These are phyloP conservation scores for Silurus meridionalis DNA, from an alignment of 2,113 vertebrate genomes.

Conservation along the genomic window DNA sequence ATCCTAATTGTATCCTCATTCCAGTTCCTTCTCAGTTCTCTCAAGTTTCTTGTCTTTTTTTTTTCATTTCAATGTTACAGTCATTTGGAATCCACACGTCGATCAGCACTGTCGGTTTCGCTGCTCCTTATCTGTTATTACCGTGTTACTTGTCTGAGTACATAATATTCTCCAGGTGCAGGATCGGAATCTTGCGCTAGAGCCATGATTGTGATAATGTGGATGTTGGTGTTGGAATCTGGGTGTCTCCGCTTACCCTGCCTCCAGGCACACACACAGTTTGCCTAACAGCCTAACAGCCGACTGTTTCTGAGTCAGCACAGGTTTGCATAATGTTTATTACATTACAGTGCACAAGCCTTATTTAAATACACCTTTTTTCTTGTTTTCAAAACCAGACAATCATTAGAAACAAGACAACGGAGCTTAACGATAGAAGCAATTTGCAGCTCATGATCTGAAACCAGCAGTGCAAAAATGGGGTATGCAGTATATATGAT, in stretches of 20 bases:
- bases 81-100: background rate
- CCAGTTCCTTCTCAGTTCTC: background rate
- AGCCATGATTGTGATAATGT: background rate
- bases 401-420: background rate
- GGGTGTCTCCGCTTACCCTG: constrained; percentile 7
- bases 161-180: constrained; percentile 11
- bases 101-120: background rate
- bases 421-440: background rate
- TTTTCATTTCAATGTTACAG: background rate
- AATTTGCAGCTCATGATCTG: background rate
- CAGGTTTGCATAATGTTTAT: constrained; percentile 3
- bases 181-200: background rate
- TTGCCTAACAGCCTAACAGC: background rate
- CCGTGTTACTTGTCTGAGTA: background rate
- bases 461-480: too few relatives aligned
- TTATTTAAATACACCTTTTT: background rate
- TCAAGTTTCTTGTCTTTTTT: background rate
- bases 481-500: too few relatives aligned
- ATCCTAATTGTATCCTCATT: background rate
- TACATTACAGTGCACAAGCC: background rate
- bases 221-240: constrained; percentile 13
- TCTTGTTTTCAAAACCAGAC: background rate
- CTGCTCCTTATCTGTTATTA: background rate
- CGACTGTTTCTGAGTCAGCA: background rate
- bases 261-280: constrained; percentile 9